Evolutionary conservation across 1,140 invertebrate genomes (phyloP).

Genomic region (Chymomyza costata): DNA sequence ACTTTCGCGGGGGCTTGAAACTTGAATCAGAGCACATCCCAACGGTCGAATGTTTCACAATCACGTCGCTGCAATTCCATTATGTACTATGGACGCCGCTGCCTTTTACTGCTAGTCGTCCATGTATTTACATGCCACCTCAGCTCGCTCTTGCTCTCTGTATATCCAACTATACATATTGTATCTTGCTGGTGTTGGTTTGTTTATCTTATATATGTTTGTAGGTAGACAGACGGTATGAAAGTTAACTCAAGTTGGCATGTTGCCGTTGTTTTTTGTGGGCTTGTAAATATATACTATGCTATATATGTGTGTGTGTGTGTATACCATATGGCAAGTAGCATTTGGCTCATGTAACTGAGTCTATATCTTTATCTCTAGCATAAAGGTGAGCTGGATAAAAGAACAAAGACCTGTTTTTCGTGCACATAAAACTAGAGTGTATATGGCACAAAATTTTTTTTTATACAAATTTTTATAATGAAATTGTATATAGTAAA

Average conservation of each 20-base stretch:
- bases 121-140: conserved; percentile 10
- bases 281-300: neutral
- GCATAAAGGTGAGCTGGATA: no score
- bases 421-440: no score
- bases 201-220: no score
- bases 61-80: conserved; percentile 75
- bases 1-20: conserved; percentile 53
- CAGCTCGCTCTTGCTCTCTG: conserved; percentile 11
- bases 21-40: conserved; percentile 75
- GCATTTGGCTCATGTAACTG: conserved; percentile 24
- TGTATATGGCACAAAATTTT: no score
- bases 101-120: conserved; percentile 11
- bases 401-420: no score
- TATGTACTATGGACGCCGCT: conserved; percentile 53
- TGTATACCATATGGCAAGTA: conserved; percentile 26
- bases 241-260: conserved; percentile 51
- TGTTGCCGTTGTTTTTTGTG: conserved; percentile 57
- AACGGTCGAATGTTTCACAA: conserved; percentile 75
- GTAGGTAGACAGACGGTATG: no score
- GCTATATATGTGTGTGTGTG: conserved; percentile 4
- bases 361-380: conserved; percentile 43
- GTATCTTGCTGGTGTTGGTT: no score
- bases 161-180: conserved; percentile 13
- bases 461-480: no score
- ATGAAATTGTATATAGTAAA: no score